These are phyloP conservation scores for Drosophila biarmipes DNA, from an alignment of 1,140 invertebrate genomes.

Conservation along the genomic window DNA sequence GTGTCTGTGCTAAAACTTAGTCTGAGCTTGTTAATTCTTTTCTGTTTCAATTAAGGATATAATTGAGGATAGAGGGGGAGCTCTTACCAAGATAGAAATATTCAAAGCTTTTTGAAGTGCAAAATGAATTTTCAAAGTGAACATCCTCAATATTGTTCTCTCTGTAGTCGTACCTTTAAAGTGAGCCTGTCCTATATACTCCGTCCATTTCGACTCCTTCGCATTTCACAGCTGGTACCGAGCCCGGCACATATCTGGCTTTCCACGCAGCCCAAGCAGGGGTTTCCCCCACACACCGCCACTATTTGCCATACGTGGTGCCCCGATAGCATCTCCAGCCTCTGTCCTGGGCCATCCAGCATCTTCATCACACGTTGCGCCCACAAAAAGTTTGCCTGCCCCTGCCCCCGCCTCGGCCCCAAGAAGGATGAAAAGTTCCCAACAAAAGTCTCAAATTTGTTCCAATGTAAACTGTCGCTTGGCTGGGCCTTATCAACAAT, in stretches of 20 bases:
- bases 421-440: slow-evolving; percentile 41
- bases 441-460: slow-evolving; percentile 82
- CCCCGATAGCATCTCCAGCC: slow-evolving; percentile 53
- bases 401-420: background rate
- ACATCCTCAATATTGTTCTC: no score
- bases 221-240: slow-evolving; percentile 7
- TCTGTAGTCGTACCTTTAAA: no score
- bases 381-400: slow-evolving; percentile 33
- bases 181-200: background rate
- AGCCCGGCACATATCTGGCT: slow-evolving; percentile 40
- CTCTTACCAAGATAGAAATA: no score
- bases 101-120: no score
- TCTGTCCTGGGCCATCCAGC: slow-evolving; percentile 5
- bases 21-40: no score
- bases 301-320: slow-evolving; percentile 59
- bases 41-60: no score
- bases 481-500: slow-evolving; percentile 80
- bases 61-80: no score
- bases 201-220: background rate
- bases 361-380: slow-evolving; percentile 45
- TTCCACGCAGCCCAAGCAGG: background rate
- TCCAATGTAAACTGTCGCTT: slow-evolving; percentile 80
- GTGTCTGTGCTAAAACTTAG: no score
- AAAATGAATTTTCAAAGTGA: no score
- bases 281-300: background rate